phyloP scores from a whole-genome alignment of 2,113 vertebrate genomes.

The Syngnathus scovelli region DNA sequence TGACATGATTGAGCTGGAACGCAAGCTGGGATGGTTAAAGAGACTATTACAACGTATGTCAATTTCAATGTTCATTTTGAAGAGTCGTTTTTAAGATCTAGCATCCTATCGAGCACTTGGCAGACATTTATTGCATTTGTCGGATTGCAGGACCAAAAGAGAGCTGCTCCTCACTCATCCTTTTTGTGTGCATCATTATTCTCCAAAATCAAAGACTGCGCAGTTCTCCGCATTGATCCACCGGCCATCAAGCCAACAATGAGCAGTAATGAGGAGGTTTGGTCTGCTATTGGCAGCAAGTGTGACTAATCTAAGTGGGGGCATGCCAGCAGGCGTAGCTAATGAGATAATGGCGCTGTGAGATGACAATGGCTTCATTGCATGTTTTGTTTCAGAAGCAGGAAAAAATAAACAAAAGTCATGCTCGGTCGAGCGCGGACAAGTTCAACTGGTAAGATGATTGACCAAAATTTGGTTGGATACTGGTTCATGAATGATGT shows the following conservation, averaged over 20 bases:
- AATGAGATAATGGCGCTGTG: conserved; percentile 11
- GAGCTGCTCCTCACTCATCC: conserved; percentile 6
- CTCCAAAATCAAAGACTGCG: conserved; percentile 15
- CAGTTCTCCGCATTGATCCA: conserved; percentile 18
- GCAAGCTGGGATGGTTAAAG: background rate
- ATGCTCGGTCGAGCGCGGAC: background rate
- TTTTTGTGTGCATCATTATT: conserved; percentile 27
- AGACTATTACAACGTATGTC: background rate
- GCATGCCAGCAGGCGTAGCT: conserved; percentile 16
- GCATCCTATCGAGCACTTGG: too few species aligned
- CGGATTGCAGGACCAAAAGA: conserved; percentile 8
- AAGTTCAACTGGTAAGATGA: background rate
- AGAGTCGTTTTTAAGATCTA: background rate
- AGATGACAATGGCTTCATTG: conserved; percentile 15
- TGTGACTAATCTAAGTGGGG: conserved; percentile 11
- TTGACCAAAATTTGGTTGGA: background rate
- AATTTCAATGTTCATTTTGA: background rate
- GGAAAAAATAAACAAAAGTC: background rate
- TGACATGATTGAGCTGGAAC: background rate
- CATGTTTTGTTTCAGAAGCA: background rate
- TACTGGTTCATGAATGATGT: background rate
- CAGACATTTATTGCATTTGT: background rate
- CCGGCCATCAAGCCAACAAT: conserved; percentile 25
- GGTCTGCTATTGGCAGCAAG: conserved; percentile 17
- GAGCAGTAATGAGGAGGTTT: conserved; percentile 41